Conservation (phyloP, 2,888 invertebrate genomes). For the Rhagium mordax region DNA sequence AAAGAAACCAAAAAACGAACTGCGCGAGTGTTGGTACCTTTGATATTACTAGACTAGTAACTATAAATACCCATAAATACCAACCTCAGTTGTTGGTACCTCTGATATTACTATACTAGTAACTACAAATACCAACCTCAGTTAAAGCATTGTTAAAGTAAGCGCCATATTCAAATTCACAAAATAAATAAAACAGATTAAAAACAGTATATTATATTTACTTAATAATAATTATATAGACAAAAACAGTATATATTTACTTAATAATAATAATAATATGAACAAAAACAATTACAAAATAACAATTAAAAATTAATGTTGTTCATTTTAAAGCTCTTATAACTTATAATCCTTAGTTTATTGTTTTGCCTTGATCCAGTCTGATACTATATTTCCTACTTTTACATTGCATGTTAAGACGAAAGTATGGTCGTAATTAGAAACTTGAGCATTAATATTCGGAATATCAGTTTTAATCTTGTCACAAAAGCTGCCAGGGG, state of each 20-base stretch:
- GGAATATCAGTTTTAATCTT: constrained; percentile 77
- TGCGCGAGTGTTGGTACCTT: neutral
- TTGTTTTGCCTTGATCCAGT: constrained; percentile 58
- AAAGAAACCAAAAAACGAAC: no score
- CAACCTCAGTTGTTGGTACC: neutral
- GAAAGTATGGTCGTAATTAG: constrained; percentile 84
- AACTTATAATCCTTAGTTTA: neutral
- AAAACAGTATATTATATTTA: no score
- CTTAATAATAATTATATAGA: no score
- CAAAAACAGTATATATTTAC: no score
- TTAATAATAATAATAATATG: no score
- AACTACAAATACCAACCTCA: neutral
- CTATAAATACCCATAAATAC: neutral
- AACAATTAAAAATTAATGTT: no score
- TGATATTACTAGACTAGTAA: neutral
- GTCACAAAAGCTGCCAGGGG: constrained; percentile 80
- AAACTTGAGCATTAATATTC: constrained; percentile 73
- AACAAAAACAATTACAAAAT: no score
- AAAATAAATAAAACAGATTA: neutral
- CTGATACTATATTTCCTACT: constrained; percentile 70
- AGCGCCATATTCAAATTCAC: neutral
- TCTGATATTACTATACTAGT: no score
- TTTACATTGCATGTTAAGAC: constrained; percentile 78
- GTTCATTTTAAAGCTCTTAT: no score
- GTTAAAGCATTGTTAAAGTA: no score